Conservation (phyloP, 1,140 invertebrate species). For the Lepidostoma basale region DNA sequence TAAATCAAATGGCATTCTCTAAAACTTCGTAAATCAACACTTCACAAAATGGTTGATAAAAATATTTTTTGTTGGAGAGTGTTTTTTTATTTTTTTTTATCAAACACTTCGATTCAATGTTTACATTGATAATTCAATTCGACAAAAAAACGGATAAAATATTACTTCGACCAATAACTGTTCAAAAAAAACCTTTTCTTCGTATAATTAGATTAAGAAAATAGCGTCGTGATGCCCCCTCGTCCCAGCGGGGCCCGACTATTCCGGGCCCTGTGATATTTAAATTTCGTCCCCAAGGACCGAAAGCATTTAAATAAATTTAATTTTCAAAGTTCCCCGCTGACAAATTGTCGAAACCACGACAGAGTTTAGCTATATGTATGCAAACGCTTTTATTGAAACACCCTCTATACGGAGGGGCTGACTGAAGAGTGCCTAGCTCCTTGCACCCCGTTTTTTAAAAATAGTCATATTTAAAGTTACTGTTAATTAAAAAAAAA, state of each 20-base stretch:
- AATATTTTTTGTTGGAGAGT: too few species aligned
- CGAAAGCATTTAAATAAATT: conserved; percentile 45
- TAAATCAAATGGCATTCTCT: too few species aligned
- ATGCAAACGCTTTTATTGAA: conserved; percentile 33
- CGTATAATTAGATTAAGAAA: conserved; percentile 24
- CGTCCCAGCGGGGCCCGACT: conserved; percentile 16
- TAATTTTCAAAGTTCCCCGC: conserved; percentile 44
- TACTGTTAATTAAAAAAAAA: too few species aligned
- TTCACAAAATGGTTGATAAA: too few species aligned
- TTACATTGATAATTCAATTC: conserved; percentile 2
- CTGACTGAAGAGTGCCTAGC: not conserved
- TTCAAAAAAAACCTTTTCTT: conserved; percentile 15
- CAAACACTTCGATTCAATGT: not conserved
- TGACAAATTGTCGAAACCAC: conserved; percentile 45
- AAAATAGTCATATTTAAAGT: not conserved
- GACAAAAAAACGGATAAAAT: conserved; percentile 10
- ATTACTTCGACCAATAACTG: conserved; percentile 7
- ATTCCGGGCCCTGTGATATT: conserved; percentile 35
- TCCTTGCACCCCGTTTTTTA: not conserved
- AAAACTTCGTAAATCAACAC: too few species aligned
- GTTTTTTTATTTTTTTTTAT: not conserved
- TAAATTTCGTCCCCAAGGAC: conserved; percentile 44
- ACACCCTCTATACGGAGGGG: conserved; percentile 13
- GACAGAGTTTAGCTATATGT: conserved; percentile 24
- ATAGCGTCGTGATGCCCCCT: conserved; percentile 1